A percentile compares a stretch with the other conserved stretches of the same genome.
Conservation (phyloP, 2,113 vertebrate genomes). For the Cheirogaleus medius region DNA sequence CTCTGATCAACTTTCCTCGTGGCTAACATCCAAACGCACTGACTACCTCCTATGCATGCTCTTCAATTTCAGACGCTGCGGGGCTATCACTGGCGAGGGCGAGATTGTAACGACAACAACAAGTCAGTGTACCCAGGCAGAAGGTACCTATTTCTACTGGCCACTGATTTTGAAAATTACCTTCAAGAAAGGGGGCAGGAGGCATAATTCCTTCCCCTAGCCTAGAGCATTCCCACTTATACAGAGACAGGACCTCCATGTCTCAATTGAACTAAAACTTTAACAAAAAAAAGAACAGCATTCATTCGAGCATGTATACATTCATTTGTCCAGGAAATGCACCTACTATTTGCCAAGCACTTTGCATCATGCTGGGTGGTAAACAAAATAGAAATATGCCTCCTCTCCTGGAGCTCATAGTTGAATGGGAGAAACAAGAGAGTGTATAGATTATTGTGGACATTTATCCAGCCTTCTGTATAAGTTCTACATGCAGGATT, state of each 20-base stretch:
- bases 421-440: neutral
- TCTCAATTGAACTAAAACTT: neutral
- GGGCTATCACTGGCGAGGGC: conserved; percentile 88
- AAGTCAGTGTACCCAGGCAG: conserved; percentile 81
- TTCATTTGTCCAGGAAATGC: neutral
- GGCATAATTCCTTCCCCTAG: neutral
- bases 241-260: neutral
- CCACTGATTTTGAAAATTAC: neutral
- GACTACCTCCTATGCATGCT: neutral
- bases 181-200: neutral
- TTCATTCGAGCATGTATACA: neutral
- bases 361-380: neutral
- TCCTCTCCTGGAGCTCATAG: fast-evolving
- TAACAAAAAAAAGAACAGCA: neutral
- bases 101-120: conserved; percentile 84
- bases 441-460: no score
- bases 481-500: fast-evolving
- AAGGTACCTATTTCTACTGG: conserved; percentile 77
- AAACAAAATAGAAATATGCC: neutral
- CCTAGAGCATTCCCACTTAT: fast-evolving
- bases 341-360: neutral
- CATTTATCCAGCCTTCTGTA: neutral
- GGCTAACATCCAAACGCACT: neutral
- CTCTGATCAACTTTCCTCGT: neutral
- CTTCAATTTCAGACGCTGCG: conserved; percentile 81